Evolutionary conservation across 2,888 invertebrate genomes (phyloP), one percentile per base, ranked within the genome.

Genomic region (Tyria jacobaeae): DNA sequence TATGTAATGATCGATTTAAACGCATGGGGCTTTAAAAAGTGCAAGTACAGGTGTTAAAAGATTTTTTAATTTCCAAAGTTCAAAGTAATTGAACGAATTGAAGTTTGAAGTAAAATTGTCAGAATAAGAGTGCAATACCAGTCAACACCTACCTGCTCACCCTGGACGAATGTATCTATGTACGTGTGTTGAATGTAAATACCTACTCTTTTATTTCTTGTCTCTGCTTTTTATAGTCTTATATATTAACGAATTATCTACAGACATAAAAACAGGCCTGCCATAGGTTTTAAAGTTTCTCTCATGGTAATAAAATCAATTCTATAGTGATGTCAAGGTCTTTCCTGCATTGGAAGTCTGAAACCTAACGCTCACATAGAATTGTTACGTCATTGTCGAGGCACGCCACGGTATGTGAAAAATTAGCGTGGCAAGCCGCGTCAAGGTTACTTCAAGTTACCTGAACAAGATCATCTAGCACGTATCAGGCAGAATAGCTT

Each of bases 291-390:
- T 44, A 17, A 44, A 21, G 44, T 17, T 44, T 44, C 21, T 44
- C 44, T 44, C 44, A 44, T 44, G 21, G 44, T 44, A 44, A 44
- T 44, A 76, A 71, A 79, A 71, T 37, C 21, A 21, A 44, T 44
- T 44, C 21, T 44, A 21, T 21, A 44, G 44, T 44, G 44, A 15
- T 17, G 50, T 27, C 10, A 27, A 31, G 31, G 50, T 31, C 34
- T 17, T 12, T 34, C 4, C 15, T 35, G 37, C 52, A 31, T 31
- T 21, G 6, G 15, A 7, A 51, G 51, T 51, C 34, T 50, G 21
- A 21, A 12, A 2, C 24, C 39, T 53, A 25, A 9, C 10, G 39
- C 24, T 37, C 25, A 10, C 9, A 52, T 21, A 15, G 14, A 52
- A 15, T 15, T n/a, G 37, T 53, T 25, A n/a, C 53, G 25, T 53